Conservation (phyloP, 2,797 vertebrate species). For the Etheostoma nigrum region DNA sequence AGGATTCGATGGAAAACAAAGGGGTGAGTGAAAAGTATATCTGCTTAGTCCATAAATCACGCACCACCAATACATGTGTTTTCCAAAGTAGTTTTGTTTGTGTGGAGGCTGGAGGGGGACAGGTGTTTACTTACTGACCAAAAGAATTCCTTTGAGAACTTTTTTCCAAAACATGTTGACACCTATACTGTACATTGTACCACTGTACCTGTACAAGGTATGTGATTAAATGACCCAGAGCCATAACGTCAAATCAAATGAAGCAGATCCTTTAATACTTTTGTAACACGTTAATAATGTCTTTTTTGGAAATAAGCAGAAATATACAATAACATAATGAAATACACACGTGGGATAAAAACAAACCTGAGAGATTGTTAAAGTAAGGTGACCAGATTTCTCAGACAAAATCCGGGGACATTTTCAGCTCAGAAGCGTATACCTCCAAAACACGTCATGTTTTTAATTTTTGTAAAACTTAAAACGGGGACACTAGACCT, state of each 20-base stretch:
- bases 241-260: neutral
- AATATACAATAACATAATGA: no score
- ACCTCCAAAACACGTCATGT: no score
- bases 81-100: slow-evolving; percentile 1
- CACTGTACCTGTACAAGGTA: neutral
- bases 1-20: slow-evolving; percentile 16
- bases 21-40: slow-evolving; percentile 19
- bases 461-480: no score
- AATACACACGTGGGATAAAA: no score
- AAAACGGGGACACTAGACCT: no score
- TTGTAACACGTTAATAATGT: no score
- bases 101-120: slow-evolving; percentile 3
- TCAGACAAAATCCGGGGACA: no score
- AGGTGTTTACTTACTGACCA: slow-evolving; percentile 34
- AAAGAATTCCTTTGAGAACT: slow-evolving; percentile 16
- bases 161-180: slow-evolving; percentile 28
- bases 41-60: slow-evolving; percentile 24
- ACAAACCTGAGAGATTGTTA: no score
- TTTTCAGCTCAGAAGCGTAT: no score
- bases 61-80: slow-evolving; percentile 4
- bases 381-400: no score
- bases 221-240: neutral
- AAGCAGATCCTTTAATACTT: neutral
- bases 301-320: no score
- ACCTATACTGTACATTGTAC: neutral